Evolutionary conservation across 1,140 invertebrate species (phyloP).

Genomic region (Lordiphosa collinella): DNA sequence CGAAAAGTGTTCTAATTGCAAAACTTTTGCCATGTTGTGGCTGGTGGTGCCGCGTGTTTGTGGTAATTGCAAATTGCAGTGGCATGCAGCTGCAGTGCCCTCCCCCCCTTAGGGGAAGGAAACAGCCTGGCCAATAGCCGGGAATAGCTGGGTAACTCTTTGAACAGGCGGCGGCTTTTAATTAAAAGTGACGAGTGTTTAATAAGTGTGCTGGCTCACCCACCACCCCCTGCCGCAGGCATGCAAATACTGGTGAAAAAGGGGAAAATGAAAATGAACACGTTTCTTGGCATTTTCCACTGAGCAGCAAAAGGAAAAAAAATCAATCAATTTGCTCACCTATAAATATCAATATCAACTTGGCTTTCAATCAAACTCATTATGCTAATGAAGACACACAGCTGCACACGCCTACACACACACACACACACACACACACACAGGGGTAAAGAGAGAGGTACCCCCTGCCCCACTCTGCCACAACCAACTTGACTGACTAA

Average conservation of each 20-base stretch:
- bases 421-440: background rate
- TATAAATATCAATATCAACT: constrained; percentile 61
- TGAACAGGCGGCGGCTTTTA: constrained; percentile 58
- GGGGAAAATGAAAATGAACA: background rate
- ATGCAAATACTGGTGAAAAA: background rate
- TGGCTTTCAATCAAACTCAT: constrained; percentile 69
- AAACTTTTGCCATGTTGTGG: constrained; percentile 61
- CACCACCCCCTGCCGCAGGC: constrained; percentile 1
- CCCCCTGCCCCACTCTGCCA: constrained; percentile 1
- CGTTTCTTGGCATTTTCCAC: background rate
- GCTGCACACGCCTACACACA: constrained; percentile 56
- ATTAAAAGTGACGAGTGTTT: constrained; percentile 79
- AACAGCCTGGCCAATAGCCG: constrained; percentile 28
- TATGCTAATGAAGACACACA: constrained; percentile 71
- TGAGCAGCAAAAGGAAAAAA: background rate
- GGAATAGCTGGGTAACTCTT: constrained; percentile 8
- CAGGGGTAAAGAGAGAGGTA: too few relatives aligned
- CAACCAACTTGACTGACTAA: constrained; percentile 17
- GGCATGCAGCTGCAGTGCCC: constrained; percentile 46
- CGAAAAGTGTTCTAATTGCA: constrained; percentile 75
- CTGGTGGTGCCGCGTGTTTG: constrained; percentile 54
- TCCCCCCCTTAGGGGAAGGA: background rate
- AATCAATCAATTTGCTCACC: constrained; percentile 43
- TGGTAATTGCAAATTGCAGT: constrained; percentile 74
- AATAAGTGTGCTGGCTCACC: constrained; percentile 55